phyloP scores from a whole-genome alignment of 2,113 vertebrate genomes.

The Limnothrissa miodon region DNA sequence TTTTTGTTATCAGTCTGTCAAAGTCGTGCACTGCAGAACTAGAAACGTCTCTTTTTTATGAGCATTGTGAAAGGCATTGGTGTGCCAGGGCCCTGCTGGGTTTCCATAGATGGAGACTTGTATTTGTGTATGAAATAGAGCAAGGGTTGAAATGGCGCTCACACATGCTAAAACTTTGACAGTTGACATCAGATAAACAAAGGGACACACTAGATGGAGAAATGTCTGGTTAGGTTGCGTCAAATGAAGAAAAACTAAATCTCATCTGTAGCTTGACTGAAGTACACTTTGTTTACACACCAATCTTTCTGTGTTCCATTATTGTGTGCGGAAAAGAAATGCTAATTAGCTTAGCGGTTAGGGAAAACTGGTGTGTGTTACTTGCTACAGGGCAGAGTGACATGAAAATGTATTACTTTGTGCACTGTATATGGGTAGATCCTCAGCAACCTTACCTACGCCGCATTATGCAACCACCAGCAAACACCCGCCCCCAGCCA shows the following conservation, averaged over 20 bases:
- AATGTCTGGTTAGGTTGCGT: neutral
- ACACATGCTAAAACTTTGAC: neutral
- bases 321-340: neutral
- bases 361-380: neutral
- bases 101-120: neutral
- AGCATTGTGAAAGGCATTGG: neutral
- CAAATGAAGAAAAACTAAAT: neutral
- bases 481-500: neutral
- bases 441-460: neutral
- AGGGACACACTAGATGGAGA: neutral
- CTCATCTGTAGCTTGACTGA: neutral
- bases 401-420: neutral
- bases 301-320: neutral
- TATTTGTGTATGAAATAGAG: neutral
- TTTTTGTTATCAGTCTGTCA: neutral
- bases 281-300: neutral
- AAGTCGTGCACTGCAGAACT: neutral
- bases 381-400: neutral
- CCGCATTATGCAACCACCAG: neutral
- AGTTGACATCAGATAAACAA: slow-evolving; percentile 10
- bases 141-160: neutral
- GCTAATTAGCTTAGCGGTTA: neutral
- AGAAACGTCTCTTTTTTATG: neutral
- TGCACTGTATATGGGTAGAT: neutral
- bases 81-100: neutral